Evolutionary conservation across 2,888 invertebrate genomes (phyloP).

Genomic region (Sphinx pinastri): DNA sequence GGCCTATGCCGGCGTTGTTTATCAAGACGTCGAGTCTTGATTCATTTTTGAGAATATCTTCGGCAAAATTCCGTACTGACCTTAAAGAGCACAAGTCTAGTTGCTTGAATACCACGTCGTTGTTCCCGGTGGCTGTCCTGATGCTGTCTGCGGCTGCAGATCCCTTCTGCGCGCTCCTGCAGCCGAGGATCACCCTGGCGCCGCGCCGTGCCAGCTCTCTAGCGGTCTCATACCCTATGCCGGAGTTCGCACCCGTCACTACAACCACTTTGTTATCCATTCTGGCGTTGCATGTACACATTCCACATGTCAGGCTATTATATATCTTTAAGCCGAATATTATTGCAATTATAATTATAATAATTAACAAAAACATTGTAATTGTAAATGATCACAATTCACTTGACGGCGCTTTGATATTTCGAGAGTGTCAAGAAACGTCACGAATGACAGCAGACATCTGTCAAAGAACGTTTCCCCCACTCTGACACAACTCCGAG

Average conservation of each 20-base stretch:
- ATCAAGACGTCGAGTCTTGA: constrained; percentile 89
- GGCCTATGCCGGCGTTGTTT: constrained; percentile 92
- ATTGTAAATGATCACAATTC: too few relatives aligned
- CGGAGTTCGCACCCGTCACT: constrained; percentile 62
- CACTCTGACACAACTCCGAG: too few relatives aligned
- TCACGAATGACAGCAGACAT: too few relatives aligned
- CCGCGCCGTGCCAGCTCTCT: constrained; percentile 71
- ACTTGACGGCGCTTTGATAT: too few relatives aligned
- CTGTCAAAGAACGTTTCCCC: too few relatives aligned
- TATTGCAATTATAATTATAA: constrained; percentile 25
- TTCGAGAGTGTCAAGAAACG: too few relatives aligned
- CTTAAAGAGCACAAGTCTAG: constrained; percentile 88
- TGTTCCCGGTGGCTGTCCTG: constrained; percentile 85
- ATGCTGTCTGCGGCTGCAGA: constrained; percentile 82
- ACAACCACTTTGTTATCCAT: constrained; percentile 59
- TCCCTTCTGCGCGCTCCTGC: constrained; percentile 65
- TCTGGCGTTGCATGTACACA: constrained; percentile 41
- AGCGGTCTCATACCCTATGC: constrained; percentile 63
- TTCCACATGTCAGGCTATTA: constrained; percentile 45
- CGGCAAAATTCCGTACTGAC: constrained; percentile 90
- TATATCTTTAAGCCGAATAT: constrained; percentile 38
- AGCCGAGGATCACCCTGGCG: constrained; percentile 81
- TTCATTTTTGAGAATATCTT: constrained; percentile 88
- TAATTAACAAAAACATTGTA: constrained; percentile 1
- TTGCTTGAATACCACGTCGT: constrained; percentile 86